These are phyloP conservation scores for Siphlonurus alternatus DNA, from an alignment of 2,888 invertebrate genomes.

Conservation along the genomic window DNA sequence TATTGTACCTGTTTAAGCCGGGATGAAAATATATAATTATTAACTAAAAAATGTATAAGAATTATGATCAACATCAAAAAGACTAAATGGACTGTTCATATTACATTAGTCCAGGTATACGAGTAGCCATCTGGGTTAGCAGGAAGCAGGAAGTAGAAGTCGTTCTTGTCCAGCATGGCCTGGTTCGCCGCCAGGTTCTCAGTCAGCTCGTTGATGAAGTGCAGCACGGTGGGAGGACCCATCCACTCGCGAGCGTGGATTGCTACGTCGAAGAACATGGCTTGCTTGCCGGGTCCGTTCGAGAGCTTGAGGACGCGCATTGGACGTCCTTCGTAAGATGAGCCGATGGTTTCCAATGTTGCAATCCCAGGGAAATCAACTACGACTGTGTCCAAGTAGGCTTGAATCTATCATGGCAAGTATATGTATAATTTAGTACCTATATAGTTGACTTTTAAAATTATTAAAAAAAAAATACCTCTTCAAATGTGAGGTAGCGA, in stretches of 20 bases:
- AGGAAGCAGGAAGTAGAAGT: conserved; percentile 28
- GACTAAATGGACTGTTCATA: too few species aligned
- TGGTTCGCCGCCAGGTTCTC: conserved; percentile 1
- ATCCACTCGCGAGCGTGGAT: conserved; percentile 25
- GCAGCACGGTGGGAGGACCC: conserved; percentile 1
- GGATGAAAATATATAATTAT: too few species aligned
- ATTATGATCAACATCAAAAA: too few species aligned
- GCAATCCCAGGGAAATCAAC: conserved; percentile 10
- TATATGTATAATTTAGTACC: background rate
- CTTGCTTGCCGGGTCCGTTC: conserved; percentile 21
- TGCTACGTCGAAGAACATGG: conserved; percentile 32
- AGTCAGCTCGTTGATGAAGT: background rate
- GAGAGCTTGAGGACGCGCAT: conserved; percentile 22
- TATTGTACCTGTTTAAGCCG: too few species aligned
- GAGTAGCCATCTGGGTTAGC: conserved; percentile 29
- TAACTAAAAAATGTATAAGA: background rate
- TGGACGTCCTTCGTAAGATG: conserved; percentile 19
- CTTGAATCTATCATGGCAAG: conserved; percentile 17
- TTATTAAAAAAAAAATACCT: background rate
- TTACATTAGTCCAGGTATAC: conserved; percentile 17
- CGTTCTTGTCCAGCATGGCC: conserved; percentile 22
- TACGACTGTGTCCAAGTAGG: conserved; percentile 16
- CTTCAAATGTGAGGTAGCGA: background rate
- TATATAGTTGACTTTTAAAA: background rate
- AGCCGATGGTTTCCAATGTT: conserved; percentile 18